Evolutionary conservation across 2,888 invertebrate species (phyloP).

Genomic region (Hyalella azteca): DNA sequence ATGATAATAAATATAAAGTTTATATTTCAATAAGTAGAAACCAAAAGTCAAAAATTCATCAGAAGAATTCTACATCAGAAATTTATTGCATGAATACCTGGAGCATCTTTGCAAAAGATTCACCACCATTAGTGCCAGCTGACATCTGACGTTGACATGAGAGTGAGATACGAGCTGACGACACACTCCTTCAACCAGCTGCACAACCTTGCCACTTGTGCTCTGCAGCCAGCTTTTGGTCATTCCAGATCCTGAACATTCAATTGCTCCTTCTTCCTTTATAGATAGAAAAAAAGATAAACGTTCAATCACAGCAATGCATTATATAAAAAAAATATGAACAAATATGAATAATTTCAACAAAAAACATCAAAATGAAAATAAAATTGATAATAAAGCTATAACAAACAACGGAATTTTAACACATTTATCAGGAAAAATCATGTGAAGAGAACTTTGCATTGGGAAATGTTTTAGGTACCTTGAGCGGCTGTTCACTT

Average conservation of each 20-base stretch:
- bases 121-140: neutral
- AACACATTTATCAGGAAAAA: neutral
- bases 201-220: neutral
- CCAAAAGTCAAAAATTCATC: no score
- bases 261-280: neutral
- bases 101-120: neutral
- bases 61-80: no score
- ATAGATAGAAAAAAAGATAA: neutral
- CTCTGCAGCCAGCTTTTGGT: conserved; percentile 1
- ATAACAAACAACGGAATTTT: neutral
- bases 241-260: neutral
- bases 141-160: neutral
- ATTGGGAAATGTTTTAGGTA: no score
- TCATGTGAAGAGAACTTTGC: neutral
- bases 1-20: no score
- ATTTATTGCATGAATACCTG: no score
- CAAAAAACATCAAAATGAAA: neutral
- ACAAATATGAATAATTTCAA: neutral
- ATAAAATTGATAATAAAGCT: neutral
- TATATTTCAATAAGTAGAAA: no score
- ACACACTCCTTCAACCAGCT: conserved; percentile 14
- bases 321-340: neutral
- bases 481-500: no score
- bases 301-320: neutral
- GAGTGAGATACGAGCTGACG: conserved; percentile 2